Evolutionary conservation across 2,888 invertebrate genomes (phyloP), one percentile per base, ranked within the genome.

Genomic region (Aplocera efformata): DNA sequence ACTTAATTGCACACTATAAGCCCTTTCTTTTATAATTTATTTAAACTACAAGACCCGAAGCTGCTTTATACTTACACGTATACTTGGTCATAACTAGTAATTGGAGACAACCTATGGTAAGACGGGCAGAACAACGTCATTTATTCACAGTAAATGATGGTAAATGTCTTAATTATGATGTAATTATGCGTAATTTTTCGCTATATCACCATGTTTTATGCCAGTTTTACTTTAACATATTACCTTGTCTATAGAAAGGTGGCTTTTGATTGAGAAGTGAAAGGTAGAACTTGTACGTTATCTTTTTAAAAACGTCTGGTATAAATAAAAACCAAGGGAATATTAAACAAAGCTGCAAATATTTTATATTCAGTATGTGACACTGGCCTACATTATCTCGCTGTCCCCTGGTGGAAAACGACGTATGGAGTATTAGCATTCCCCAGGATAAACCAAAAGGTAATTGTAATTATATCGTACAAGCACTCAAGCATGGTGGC

Each of bases 261-360:
- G 67, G 77, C 72, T 76, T 72, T 76, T 76, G 77, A 76, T 77
- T 70, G 67, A 71, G 50, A 54, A 71, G 83, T 78, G 83, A 83
- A 84, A 84, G 80, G 76, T 64, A 32, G n/a, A 27, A 7, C 1
- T n/a, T 17, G 6, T 8, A 28, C 3, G 11, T 20, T 20, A 22
- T 22, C 3, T 22, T 5, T 22, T 22, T 22, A 22, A 17, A 17
- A 2, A 17, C 13, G 13, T 17, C 13, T 5, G 13, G 13, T 17
- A 17, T 3, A 17, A 17, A 17, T 17, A 17, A 5, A 17, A 17
- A 17, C 5, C 13, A 17, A 17, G 13, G 13, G 5, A 17, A 17
- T 5, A 2, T 17, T 2, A 17, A 3, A 17, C n/a, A n/a, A n/a
- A n/a, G n/a, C n/a, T n/a, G n/a, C n/a, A n/a, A n/a, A n/a, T n/a